Conservation (phyloP, 2,888 invertebrate genomes). For the Cephus nigrinus region DNA sequence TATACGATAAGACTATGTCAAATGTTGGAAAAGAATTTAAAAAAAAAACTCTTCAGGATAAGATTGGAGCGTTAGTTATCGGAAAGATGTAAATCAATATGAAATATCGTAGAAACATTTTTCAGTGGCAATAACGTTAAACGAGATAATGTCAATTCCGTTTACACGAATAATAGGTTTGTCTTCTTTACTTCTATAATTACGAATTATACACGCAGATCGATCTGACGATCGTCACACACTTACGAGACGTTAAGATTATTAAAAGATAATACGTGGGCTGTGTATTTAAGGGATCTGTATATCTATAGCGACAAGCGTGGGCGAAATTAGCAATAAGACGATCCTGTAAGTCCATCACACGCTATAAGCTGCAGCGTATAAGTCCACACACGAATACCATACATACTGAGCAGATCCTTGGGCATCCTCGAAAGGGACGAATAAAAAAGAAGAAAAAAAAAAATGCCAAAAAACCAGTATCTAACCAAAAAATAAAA, state of each 20-base stretch:
- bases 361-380: not conserved
- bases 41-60: not conserved
- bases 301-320: not conserved
- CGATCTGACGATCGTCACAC: not conserved
- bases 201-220: not conserved
- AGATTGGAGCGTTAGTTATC: not conserved
- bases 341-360: not conserved
- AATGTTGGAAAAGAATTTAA: not conserved
- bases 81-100: not conserved
- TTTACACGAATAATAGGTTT: not conserved
- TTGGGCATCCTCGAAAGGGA: not conserved
- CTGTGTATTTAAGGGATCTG: not conserved
- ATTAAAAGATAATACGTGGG: slow-evolving; percentile 12
- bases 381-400: not conserved
- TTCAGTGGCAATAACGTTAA: not conserved
- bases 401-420: not conserved
- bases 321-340: not conserved
- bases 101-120: not conserved
- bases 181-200: not conserved
- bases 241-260: slow-evolving; percentile 12
- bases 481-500: not conserved
- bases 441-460: not conserved
- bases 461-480: not conserved
- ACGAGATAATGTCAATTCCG: not conserved
- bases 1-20: not conserved